Evolutionary conservation across 2,888 invertebrate species (phyloP).

Genomic region (Dicyrtoma fusca): DNA sequence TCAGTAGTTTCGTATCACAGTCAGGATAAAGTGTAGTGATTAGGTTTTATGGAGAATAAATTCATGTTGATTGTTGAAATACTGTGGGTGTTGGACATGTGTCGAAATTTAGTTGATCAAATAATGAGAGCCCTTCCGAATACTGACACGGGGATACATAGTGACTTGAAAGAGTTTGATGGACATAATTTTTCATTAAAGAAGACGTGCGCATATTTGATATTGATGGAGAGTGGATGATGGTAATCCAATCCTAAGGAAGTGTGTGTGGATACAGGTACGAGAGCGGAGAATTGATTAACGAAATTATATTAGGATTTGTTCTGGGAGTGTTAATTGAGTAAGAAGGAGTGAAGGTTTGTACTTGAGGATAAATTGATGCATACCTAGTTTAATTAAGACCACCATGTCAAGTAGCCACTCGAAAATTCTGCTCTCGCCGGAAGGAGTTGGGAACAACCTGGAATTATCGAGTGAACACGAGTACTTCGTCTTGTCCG

Average conservation of each 20-base stretch:
- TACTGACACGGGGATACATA: too few relatives aligned
- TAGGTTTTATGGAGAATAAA: too few relatives aligned
- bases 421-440: constrained; percentile 23
- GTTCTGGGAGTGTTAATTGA: constrained; percentile 36
- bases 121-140: too few relatives aligned
- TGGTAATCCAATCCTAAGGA: background rate
- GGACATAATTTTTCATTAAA: constrained; percentile 1
- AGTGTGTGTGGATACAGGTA: background rate
- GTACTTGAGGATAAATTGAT: constrained; percentile 26
- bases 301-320: constrained; percentile 29
- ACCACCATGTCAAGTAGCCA: constrained; percentile 39
- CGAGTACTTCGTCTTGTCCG: constrained; percentile 40
- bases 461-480: constrained; percentile 41
- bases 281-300: constrained; percentile 25
- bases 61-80: too few relatives aligned
- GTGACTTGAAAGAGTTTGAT: too few relatives aligned
- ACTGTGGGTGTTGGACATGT: too few relatives aligned
- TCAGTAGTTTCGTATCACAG: too few relatives aligned
- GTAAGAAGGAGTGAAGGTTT: constrained; percentile 20
- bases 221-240: too few relatives aligned
- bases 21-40: background rate
- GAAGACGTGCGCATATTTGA: constrained; percentile 3
- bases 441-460: constrained; percentile 28
- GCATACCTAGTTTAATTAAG: constrained; percentile 40
- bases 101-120: too few relatives aligned